A percentile compares a stretch with the other conserved stretches of the same genome.
Conservation (phyloP, 2,888 invertebrate genomes). For the Xylota segnis region DNA sequence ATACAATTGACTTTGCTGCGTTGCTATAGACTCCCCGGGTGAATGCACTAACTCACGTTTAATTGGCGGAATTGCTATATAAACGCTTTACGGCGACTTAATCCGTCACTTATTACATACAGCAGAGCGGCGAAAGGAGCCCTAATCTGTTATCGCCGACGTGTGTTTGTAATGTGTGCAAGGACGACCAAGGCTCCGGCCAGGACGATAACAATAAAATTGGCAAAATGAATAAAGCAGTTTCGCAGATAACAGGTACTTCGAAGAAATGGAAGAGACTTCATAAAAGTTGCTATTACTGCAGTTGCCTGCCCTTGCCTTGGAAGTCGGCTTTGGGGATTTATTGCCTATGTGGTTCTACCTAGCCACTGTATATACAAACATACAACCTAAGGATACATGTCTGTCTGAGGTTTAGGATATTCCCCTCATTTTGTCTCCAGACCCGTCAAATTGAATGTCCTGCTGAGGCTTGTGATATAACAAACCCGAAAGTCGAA, state of each 20-base stretch:
- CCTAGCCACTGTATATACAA: too few relatives aligned
- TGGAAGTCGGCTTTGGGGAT: neutral
- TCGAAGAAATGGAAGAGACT: constrained; percentile 12
- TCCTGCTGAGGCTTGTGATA: too few relatives aligned
- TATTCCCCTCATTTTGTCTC: too few relatives aligned
- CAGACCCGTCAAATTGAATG: too few relatives aligned
- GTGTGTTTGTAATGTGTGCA: neutral
- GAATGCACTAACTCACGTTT: constrained; percentile 67
- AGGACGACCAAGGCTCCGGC: constrained; percentile 11
- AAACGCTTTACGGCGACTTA: constrained; percentile 76
- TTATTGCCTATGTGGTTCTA: neutral
- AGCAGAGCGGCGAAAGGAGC: constrained; percentile 18
- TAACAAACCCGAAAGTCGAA: too few relatives aligned
- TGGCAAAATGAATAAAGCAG: constrained; percentile 52
- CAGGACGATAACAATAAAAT: constrained; percentile 64
- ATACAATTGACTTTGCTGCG: constrained; percentile 56
- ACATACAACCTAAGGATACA: too few relatives aligned
- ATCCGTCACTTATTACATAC: constrained; percentile 76
- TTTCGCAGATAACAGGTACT: constrained; percentile 55
- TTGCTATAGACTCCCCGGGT: constrained; percentile 9
- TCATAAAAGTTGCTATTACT: constrained; percentile 43
- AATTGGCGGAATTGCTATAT: constrained; percentile 76
- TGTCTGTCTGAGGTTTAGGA: too few relatives aligned
- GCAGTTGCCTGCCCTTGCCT: neutral
- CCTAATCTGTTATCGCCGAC: constrained; percentile 52